phyloP scores from a whole-genome alignment of 2,797 vertebrate species.

The Emydoidea blandingii region DNA sequence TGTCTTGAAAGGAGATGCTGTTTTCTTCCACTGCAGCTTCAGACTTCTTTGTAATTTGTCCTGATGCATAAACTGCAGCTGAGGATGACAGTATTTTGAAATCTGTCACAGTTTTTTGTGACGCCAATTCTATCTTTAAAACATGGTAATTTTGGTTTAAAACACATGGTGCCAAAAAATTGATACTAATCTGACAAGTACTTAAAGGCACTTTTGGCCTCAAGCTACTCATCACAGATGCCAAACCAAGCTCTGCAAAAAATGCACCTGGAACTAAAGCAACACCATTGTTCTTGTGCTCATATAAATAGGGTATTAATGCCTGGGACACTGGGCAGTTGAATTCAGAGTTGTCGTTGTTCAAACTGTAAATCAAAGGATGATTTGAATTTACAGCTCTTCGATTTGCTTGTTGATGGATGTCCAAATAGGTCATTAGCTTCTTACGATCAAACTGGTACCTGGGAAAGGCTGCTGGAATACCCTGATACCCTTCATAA shows the following conservation, averaged over 20 bases:
- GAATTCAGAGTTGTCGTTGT: constrained; percentile 69
- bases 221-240: constrained; percentile 80
- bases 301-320: constrained; percentile 81
- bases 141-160: constrained; percentile 79
- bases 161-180: constrained; percentile 83
- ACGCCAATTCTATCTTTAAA: constrained; percentile 81
- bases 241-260: constrained; percentile 87
- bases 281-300: constrained; percentile 87
- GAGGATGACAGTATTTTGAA: constrained; percentile 85
- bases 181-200: constrained; percentile 80
- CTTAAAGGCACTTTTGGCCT: constrained; percentile 80
- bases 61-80: constrained; percentile 80
- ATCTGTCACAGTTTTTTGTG: constrained; percentile 44
- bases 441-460: constrained; percentile 88
- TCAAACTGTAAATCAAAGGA: constrained; percentile 72
- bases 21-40: constrained; percentile 78
- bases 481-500: constrained; percentile 81
- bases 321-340: constrained; percentile 79
- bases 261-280: constrained; percentile 87
- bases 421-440: constrained; percentile 79
- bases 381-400: constrained; percentile 49
- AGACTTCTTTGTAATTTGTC: constrained; percentile 72
- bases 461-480: constrained; percentile 80
- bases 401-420: constrained; percentile 22
- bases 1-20: constrained; percentile 74